Conservation (phyloP, 2,888 invertebrate genomes). For the Isoperla grammatica region DNA sequence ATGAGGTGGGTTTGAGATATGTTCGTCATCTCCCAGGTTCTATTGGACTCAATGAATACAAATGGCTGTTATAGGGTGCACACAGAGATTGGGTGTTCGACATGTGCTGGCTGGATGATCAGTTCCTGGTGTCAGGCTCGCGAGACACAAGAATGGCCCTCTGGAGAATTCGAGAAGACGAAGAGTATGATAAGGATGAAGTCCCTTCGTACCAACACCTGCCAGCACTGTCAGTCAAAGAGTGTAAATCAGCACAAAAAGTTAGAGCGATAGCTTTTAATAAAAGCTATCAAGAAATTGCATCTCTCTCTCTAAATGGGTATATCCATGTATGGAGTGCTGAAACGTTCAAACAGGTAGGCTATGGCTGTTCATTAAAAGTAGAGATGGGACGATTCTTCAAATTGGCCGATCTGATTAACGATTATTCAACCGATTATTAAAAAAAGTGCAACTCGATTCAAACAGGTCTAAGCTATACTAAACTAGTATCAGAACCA, state of each 20-base stretch:
- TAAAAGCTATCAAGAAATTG: slow-evolving; percentile 77
- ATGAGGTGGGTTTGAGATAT: too few relatives aligned
- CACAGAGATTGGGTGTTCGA: slow-evolving; percentile 92
- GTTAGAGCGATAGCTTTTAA: slow-evolving; percentile 86
- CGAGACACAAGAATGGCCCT: slow-evolving; percentile 86
- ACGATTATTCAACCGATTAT: too few relatives aligned
- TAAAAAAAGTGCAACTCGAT: too few relatives aligned
- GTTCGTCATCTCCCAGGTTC: too few relatives aligned
- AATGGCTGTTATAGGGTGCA: slow-evolving; percentile 56
- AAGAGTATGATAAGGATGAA: slow-evolving; percentile 45
- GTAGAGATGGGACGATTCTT: too few relatives aligned
- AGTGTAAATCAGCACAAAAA: slow-evolving; percentile 72
- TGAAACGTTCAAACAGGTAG: slow-evolving; percentile 73
- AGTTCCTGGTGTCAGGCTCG: slow-evolving; percentile 89
- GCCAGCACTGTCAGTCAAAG: slow-evolving; percentile 59
- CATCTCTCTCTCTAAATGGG: slow-evolving; percentile 87
- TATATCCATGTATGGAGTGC: slow-evolving; percentile 93
- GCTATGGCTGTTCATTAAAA: slow-evolving; percentile 7
- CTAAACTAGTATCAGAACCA: too few relatives aligned
- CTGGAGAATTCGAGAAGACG: slow-evolving; percentile 67
- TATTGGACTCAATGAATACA: too few relatives aligned
- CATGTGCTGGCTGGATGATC: slow-evolving; percentile 94
- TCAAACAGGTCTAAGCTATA: too few relatives aligned
- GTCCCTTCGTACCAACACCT: slow-evolving; percentile 45
- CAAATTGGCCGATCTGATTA: too few relatives aligned